phyloP scores from a whole-genome alignment of 2,113 vertebrate genomes.

The Entomyzon cyanotis region DNA sequence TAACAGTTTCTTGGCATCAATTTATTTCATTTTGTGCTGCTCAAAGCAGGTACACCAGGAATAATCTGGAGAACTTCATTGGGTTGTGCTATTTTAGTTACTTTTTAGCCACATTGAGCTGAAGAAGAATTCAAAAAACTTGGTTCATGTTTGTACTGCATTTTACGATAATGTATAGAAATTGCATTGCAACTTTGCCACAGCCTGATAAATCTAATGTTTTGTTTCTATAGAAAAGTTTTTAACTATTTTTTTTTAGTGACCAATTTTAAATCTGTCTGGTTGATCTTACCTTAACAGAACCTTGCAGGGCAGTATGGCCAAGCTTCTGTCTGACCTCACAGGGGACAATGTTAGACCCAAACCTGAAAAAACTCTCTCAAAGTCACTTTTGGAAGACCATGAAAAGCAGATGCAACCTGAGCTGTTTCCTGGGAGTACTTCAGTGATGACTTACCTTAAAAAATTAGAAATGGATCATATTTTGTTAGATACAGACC shows the following conservation, averaged over 20 bases:
- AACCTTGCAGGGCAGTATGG: slow-evolving; percentile 78
- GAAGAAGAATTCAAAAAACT: neutral
- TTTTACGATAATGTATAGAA: neutral
- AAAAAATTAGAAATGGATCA: slow-evolving; percentile 72
- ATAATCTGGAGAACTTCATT: neutral
- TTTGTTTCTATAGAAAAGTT: neutral
- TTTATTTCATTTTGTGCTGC: neutral
- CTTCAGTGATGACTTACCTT: slow-evolving; percentile 78
- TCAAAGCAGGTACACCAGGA: neutral
- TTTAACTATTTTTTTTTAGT: neutral
- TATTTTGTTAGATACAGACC: slow-evolving; percentile 5
- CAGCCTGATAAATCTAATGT: neutral
- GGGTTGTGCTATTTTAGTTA: neutral
- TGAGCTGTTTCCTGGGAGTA: slow-evolving; percentile 54
- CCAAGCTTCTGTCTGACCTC: slow-evolving; percentile 75
- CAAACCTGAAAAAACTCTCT: slow-evolving; percentile 72
- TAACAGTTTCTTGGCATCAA: neutral
- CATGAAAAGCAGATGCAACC: slow-evolving; percentile 75
- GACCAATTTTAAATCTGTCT: neutral
- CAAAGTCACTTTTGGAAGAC: slow-evolving; percentile 73
- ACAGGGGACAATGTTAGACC: slow-evolving; percentile 56
- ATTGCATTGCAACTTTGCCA: neutral
- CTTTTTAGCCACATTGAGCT: neutral
- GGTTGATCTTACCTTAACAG: slow-evolving; percentile 67
- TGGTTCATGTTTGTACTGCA: neutral